Conservation (phyloP, 2,797 vertebrate species). For the Rhinophrynus dorsalis region DNA sequence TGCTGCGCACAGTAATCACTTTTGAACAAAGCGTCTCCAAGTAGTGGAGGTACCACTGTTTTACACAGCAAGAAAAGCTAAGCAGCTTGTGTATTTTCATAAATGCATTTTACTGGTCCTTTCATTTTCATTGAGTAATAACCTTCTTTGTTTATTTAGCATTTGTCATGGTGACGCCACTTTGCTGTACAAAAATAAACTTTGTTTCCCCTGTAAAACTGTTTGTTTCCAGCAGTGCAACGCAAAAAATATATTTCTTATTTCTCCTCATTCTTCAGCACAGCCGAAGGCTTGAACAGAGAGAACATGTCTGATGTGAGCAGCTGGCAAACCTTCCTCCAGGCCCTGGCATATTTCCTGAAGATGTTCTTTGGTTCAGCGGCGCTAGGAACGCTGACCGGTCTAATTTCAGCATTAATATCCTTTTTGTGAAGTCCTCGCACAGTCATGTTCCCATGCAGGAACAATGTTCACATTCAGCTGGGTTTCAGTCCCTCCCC, state of each 20-base stretch:
- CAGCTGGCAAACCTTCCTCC: slow-evolving; percentile 92
- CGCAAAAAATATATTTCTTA: slow-evolving; percentile 29
- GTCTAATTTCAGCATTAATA: slow-evolving; percentile 97
- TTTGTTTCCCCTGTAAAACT: background rate
- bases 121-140: no score
- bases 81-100: no score
- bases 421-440: slow-evolving; percentile 66
- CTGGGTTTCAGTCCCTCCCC: background rate
- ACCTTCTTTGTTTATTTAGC: no score
- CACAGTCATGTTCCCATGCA: background rate
- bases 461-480: slow-evolving; percentile 2
- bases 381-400: slow-evolving; percentile 92
- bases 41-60: no score
- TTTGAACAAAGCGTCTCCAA: no score
- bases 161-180: no score
- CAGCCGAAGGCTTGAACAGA: slow-evolving; percentile 91
- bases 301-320: slow-evolving; percentile 84
- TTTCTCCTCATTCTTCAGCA: slow-evolving; percentile 75
- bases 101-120: no score
- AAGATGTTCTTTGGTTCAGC: slow-evolving; percentile 98
- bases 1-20: no score
- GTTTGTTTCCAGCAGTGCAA: background rate
- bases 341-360: slow-evolving; percentile 92
- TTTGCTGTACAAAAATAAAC: no score
- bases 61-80: no score